Conservation (phyloP, 2,888 invertebrate species). For the Odontocolon sp. region DNA sequence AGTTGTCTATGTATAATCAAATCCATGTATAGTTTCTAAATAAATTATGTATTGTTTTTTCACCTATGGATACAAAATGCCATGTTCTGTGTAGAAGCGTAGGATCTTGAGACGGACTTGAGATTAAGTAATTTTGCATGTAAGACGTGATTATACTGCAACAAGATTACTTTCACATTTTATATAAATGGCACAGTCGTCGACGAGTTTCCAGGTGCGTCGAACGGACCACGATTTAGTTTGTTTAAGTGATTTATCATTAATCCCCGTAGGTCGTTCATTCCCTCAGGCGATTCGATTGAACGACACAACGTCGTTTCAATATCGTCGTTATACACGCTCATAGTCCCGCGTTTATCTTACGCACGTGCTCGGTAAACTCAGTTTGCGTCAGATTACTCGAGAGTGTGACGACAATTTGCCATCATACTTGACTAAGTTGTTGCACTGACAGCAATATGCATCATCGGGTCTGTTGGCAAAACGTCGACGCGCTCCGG, state of each 20-base stretch:
- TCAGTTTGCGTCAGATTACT: neutral
- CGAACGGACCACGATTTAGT: neutral
- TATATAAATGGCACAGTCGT: conserved; percentile 5
- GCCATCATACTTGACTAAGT: neutral
- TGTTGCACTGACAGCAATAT: neutral
- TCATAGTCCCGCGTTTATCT: neutral
- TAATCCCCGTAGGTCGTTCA: conserved; percentile 1
- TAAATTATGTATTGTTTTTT: too few species aligned
- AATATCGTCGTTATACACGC: neutral
- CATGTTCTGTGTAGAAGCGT: too few species aligned
- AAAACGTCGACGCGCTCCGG: conserved; percentile 25
- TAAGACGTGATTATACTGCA: too few species aligned
- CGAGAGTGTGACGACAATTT: conserved; percentile 7
- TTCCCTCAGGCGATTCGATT: neutral
- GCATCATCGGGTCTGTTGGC: neutral
- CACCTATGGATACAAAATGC: too few species aligned
- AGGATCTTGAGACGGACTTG: too few species aligned
- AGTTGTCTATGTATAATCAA: too few species aligned
- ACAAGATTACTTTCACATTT: conserved; percentile 43
- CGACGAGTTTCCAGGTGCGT: neutral
- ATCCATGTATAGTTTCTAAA: too few species aligned
- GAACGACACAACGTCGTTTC: neutral
- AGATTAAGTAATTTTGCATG: too few species aligned
- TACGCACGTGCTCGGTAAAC: neutral
- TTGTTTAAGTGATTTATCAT: neutral